These are phyloP conservation scores for Gymnoscelis rufifasciata DNA, from an alignment of 2,888 invertebrate genomes.

Conservation along the genomic window DNA sequence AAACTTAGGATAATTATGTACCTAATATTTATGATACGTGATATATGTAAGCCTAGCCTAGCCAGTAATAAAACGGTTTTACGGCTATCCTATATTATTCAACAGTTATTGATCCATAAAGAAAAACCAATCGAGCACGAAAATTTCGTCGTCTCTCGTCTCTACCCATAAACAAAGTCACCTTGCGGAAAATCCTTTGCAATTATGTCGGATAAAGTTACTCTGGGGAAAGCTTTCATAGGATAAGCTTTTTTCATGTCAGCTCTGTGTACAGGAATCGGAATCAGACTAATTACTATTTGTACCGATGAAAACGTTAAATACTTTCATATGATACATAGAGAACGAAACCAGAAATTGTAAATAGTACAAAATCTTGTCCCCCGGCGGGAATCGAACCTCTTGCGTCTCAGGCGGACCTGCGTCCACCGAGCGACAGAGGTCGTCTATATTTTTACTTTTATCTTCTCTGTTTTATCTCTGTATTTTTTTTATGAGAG, in stretches of 20 bases:
- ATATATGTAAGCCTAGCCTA: too few relatives aligned
- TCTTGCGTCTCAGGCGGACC: too few relatives aligned
- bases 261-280: background rate
- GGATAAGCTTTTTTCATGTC: conserved; percentile 1
- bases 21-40: too few relatives aligned
- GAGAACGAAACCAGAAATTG: too few relatives aligned
- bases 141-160: conserved; percentile 4
- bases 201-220: background rate
- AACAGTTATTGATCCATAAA: conserved; percentile 39
- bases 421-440: too few relatives aligned
- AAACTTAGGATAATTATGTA: too few relatives aligned
- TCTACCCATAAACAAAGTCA: background rate
- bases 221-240: background rate
- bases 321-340: too few relatives aligned
- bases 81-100: conserved; percentile 37
- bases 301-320: background rate
- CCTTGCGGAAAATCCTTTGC: background rate
- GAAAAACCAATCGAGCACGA: background rate
- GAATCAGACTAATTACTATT: background rate
- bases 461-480: too few relatives aligned
- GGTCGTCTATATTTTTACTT: too few relatives aligned
- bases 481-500: too few relatives aligned
- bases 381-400: too few relatives aligned
- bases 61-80: conserved; percentile 8
- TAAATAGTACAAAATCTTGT: too few relatives aligned